A percentile compares a stretch with the other conserved stretches of the same genome.
phyloP scores from a whole-genome alignment of 1,140 invertebrate genomes.

The Leptinotarsa texana region DNA sequence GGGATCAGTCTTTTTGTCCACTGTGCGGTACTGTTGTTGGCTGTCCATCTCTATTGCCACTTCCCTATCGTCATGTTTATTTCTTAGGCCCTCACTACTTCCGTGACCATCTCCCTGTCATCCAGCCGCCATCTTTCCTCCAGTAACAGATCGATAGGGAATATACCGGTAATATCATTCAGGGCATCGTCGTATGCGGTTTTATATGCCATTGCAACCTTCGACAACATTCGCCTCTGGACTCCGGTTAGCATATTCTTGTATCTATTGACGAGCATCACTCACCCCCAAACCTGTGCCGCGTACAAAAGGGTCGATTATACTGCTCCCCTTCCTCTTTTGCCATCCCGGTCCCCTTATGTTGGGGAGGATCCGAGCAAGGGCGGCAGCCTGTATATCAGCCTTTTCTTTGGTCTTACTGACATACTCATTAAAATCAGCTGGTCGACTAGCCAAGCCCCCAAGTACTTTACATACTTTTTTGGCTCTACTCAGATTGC shows the following conservation, averaged over 20 bases:
- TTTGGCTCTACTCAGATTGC: neutral
- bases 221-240: neutral
- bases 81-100: neutral
- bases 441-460: slow-evolving; percentile 17
- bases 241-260: neutral
- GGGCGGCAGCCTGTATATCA: neutral
- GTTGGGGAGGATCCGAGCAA: slow-evolving; percentile 33
- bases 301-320: neutral
- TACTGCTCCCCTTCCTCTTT: slow-evolving; percentile 15
- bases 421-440: slow-evolving; percentile 9
- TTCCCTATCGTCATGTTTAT: neutral
- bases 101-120: neutral
- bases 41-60: slow-evolving; percentile 33
- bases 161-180: neutral
- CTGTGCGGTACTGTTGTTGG: neutral
- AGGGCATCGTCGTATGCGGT: slow-evolving; percentile 22
- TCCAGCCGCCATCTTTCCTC: neutral
- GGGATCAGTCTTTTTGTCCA: slow-evolving; percentile 30
- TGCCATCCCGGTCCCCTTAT: slow-evolving; percentile 30
- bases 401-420: neutral
- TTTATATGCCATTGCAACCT: neutral
- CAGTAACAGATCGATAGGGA: slow-evolving; percentile 17
- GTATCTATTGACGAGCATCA: neutral
- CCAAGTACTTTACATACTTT: slow-evolving; percentile 15
- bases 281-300: neutral